Conservation (phyloP, 2,888 invertebrate genomes). For the Scotopteryx bipunctaria region DNA sequence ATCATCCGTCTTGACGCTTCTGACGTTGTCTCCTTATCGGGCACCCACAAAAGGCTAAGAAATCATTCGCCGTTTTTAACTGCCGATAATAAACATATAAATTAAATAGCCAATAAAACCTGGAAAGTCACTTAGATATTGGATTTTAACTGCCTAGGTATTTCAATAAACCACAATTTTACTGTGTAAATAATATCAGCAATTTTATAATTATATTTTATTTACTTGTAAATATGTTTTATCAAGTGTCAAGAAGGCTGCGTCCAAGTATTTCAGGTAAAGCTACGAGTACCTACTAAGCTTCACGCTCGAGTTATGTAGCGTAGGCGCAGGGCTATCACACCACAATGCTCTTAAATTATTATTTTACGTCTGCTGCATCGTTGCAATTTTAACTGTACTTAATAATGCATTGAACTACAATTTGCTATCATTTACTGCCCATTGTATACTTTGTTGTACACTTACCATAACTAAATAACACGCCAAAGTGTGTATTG, state of each 20-base stretch:
- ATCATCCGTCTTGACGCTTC: constrained; percentile 46
- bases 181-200: constrained; percentile 36
- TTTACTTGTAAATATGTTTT: background rate
- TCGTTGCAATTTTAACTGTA: constrained; percentile 8
- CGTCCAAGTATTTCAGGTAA: constrained; percentile 1
- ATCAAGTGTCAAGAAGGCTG: background rate
- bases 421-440: background rate
- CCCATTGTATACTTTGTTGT: background rate
- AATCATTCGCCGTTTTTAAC: constrained; percentile 39
- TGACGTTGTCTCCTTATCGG: constrained; percentile 43
- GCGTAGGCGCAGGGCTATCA: constrained; percentile 12
- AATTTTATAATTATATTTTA: constrained; percentile 33
- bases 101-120: constrained; percentile 44
- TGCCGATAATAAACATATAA: constrained; percentile 44
- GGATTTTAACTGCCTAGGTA: constrained; percentile 37
- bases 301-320: constrained; percentile 33
- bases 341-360: constrained; percentile 2
- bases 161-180: constrained; percentile 34
- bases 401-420: background rate
- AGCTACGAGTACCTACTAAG: constrained; percentile 16
- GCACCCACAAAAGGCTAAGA: constrained; percentile 27
- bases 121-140: constrained; percentile 40
- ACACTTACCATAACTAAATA: background rate
- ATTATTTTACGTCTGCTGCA: background rate
- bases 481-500: no score